Base-by-base conservation (phyloP, 2,888 invertebrate genomes). In the Melanchra persicariae region DNA sequence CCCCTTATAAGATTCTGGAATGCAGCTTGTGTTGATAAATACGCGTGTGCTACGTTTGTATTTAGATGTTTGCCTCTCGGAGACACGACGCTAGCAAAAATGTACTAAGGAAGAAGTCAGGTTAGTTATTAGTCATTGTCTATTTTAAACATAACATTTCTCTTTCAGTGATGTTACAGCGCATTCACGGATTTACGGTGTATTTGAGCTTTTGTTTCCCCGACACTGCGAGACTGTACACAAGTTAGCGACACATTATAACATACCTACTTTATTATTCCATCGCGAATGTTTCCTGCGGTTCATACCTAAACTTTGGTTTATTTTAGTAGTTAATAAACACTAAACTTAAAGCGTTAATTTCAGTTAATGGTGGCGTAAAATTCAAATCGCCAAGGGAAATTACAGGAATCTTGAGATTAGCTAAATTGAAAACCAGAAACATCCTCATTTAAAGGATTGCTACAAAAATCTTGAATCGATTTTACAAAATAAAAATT, bases 1-100 rank as follows among this genome's bases (percentile, higher is more conserved):
- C 87, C 70, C 74, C 83, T 72, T 68, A 57, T 75, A 70, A 69
- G 64, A 74, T 63, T 68, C 82, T 68, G 79, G 79, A 77, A 83
- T 79, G 71, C 68, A 73, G 70, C 65, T 55, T 74, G 61, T 74
- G 68, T 82, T 84, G 74, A 70, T 82, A 84, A 76, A 81, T 77
- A 82, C 57, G 68, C 51, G 68, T 60, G 61, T 65, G 72, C 72
- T 61, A 51, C 59, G 52, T 61, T 59, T 64, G 58, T 71, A 64
- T 81, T 77, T 43, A 58, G 47, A 40, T 64, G 49, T 65, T 65
- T 52, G 37, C 58, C 40, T 54, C 43, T 37, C 22, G 22, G 24
- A 54, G 55, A 52, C 22, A 57, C 37, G 49, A 67, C 49, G 58
- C 19, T 34, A 57, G 58, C 58, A 26, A 77, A 78, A 77, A 72